Evolutionary conservation across 2,797 vertebrate species (phyloP), one percentile per base, ranked within the genome.

Genomic region (Labroides dimidiatus): DNA sequence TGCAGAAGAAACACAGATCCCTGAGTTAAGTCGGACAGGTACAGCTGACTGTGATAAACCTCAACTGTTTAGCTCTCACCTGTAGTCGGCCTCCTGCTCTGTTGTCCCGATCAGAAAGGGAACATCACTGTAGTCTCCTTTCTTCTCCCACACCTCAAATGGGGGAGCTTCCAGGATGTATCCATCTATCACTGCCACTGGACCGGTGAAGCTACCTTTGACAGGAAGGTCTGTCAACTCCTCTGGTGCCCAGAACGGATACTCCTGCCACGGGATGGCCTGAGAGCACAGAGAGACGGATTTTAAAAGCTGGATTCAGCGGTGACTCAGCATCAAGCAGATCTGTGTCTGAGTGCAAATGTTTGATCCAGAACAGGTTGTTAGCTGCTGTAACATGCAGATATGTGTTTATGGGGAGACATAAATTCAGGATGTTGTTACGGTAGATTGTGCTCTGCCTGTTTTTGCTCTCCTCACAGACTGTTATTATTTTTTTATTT

Each of bases 71-170:
- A 27, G n/a, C n/a, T n/a, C n/a, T 88, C 74, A 94, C 94, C 82
- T 80, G 64, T 80, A 93, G 78, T 95, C 94, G 0, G n/a, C 62
- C 72, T 95, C 95, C 77, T 95, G 95, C 70, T 86, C 87, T 0
- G 89, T 92, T 6, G 93, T 93, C 49, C 94, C 94, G 1, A 95
- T 50, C 0, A 95, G 49, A 6, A 93, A 91, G 0, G 94, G 94
- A 33, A 95, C 91, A 4, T 95, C 93, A 0, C 66, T 95, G 68
- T 87, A 72, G 14, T 24, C 16, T 4, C 20, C 42, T 14, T 78
- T 84, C 16, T 85, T 88, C 73, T 92, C 87, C 93, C 93, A 95
- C 10, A 87, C 54, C 64, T 93, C 78, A 4, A 94, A 86, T 0
- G 93, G 93, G 0, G 93, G 68, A 17, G 78, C 89, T 6, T 78